These are phyloP conservation scores for Pogonophryne albipinna DNA, from an alignment of 2,797 vertebrate species.

Conservation along the genomic window DNA sequence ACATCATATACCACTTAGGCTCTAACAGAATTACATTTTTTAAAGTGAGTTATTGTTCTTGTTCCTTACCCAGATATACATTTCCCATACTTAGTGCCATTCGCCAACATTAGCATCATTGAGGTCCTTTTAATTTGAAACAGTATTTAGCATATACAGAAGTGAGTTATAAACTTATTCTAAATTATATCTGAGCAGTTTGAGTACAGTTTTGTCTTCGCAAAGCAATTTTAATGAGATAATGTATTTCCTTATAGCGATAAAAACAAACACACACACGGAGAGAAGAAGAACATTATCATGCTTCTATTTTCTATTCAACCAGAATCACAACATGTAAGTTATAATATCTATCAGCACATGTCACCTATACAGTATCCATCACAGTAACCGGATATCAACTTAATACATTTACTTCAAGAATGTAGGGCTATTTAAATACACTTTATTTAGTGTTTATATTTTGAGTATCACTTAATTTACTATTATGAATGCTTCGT, in stretches of 20 bases:
- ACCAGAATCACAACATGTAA: background rate
- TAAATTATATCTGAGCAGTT: background rate
- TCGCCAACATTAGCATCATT: conserved; percentile 11
- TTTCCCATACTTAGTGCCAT: background rate
- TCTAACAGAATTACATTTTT: too few species aligned
- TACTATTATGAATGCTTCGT: background rate
- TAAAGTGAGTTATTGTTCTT: too few species aligned
- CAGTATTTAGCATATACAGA: background rate
- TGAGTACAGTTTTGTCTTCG: too few species aligned
- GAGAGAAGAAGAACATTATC: background rate
- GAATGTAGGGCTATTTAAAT: background rate
- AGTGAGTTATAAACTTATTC: background rate
- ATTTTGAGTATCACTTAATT: background rate
- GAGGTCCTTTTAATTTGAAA: conserved; percentile 33
- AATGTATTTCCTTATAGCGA: background rate
- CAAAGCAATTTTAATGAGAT: background rate
- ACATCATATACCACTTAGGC: background rate
- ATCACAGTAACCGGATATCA: background rate
- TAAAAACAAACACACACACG: too few species aligned
- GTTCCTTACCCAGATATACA: background rate
- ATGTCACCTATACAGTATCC: background rate
- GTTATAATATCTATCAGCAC: background rate
- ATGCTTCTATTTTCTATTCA: background rate
- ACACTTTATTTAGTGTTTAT: background rate
- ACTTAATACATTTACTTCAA: background rate